Evolutionary conservation across 2,113 vertebrate genomes (phyloP).

Genomic region (Urocolius indicus): DNA sequence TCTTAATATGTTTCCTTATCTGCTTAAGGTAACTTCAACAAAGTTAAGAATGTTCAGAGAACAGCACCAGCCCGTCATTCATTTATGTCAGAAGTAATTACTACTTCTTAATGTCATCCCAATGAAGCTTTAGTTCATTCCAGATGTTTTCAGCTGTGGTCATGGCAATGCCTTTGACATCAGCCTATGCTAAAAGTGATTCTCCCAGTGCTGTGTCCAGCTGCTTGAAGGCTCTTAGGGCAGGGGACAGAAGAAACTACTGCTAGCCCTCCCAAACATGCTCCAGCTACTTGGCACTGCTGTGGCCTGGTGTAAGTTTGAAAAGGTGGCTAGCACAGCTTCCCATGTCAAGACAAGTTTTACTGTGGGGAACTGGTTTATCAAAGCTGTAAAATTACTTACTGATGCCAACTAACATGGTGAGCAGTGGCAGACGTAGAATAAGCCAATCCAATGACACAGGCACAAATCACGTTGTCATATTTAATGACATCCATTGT

Average conservation of each 20-base stretch:
- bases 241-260: neutral
- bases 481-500: neutral
- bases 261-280: rapidly evolving
- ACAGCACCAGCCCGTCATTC: neutral
- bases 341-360: neutral
- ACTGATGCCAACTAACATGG: neutral
- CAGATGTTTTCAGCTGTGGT: neutral
- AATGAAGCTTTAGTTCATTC: neutral
- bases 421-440: neutral
- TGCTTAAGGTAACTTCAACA: neutral
- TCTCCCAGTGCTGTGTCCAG: neutral
- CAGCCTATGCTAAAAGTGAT: neutral
- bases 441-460: neutral
- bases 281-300: neutral
- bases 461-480: neutral
- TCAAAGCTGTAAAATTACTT: neutral
- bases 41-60: neutral
- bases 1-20: neutral
- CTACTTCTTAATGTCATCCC: neutral
- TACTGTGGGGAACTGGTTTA: neutral
- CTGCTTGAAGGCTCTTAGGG: neutral
- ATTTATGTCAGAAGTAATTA: neutral
- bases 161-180: neutral
- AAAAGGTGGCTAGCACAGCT: neutral
- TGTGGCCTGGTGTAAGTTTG: neutral